phyloP scores from a whole-genome alignment of 2,797 vertebrate genomes.

The Onychomys torridus region DNA sequence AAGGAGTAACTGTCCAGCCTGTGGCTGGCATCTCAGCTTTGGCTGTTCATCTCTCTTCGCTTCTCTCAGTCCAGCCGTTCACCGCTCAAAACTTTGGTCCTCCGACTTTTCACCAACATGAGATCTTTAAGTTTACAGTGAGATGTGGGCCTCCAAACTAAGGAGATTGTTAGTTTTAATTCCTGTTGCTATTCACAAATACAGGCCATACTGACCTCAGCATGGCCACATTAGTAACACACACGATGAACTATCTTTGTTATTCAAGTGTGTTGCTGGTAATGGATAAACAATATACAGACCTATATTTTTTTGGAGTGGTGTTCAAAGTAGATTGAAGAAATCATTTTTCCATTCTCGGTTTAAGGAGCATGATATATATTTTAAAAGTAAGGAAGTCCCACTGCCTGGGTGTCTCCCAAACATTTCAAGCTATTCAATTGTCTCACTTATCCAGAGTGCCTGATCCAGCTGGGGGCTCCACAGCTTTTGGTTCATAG shows the following conservation, averaged over 20 bases:
- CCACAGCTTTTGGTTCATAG: too few relatives aligned
- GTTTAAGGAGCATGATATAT: background rate
- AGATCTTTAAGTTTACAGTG: background rate
- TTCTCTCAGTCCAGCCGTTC: background rate
- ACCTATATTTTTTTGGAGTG: background rate
- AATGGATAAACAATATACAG: slow-evolving; percentile 9
- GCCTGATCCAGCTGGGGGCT: too few relatives aligned
- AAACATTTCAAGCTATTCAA: too few relatives aligned
- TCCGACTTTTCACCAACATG: background rate
- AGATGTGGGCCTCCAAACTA: background rate
- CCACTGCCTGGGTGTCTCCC: too few relatives aligned
- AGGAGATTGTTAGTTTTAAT: background rate
- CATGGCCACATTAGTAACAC: background rate
- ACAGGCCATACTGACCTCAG: background rate
- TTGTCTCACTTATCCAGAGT: too few relatives aligned
- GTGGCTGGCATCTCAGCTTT: background rate
- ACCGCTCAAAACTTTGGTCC: background rate
- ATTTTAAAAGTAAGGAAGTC: slow-evolving; percentile 36
- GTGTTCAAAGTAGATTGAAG: background rate
- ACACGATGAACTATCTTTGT: background rate
- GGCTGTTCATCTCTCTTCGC: background rate
- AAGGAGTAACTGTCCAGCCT: background rate
- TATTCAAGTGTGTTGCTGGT: background rate
- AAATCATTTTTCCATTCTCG: slow-evolving; percentile 17
- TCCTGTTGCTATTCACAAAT: slow-evolving; percentile 20